Evolutionary conservation across 2,797 vertebrate genomes (phyloP).

Genomic region (Poeciliopsis paucimaculata): DNA sequence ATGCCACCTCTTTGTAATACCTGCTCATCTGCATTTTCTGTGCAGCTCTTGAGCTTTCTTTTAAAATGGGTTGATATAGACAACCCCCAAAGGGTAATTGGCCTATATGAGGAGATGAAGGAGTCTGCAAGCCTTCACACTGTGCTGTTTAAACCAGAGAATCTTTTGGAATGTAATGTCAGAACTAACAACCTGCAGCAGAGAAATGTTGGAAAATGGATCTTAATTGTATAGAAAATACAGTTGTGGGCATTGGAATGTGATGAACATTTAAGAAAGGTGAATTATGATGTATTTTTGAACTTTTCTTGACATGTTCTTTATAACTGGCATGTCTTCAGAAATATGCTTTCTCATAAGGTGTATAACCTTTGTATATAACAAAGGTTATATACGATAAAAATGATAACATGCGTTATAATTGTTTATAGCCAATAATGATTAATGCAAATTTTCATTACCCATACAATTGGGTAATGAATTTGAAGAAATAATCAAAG

Average conservation of each 20-base stretch:
- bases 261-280: slow-evolving; percentile 19
- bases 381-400: slow-evolving; percentile 3
- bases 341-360: slow-evolving; percentile 23
- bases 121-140: slow-evolving; percentile 24
- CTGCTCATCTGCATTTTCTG: slow-evolving; percentile 49
- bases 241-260: slow-evolving; percentile 13
- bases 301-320: slow-evolving; percentile 3
- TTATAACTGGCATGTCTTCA: slow-evolving; percentile 22
- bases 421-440: background rate
- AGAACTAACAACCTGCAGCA: slow-evolving; percentile 34
- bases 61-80: slow-evolving; percentile 50
- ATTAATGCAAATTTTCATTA: background rate
- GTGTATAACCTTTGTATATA: too few species aligned
- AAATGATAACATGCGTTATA: slow-evolving; percentile 20
- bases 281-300: slow-evolving; percentile 18
- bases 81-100: slow-evolving; percentile 48
- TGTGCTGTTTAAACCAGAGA: slow-evolving; percentile 38
- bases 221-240: slow-evolving; percentile 28
- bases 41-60: slow-evolving; percentile 56
- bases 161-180: slow-evolving; percentile 33
- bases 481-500: background rate
- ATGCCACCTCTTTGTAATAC: slow-evolving; percentile 62
- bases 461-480: background rate
- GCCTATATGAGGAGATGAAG: slow-evolving; percentile 35
- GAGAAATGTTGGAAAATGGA: slow-evolving; percentile 25